phyloP scores from a whole-genome alignment of 2,888 invertebrate species.

The Eucera pruinosa region DNA sequence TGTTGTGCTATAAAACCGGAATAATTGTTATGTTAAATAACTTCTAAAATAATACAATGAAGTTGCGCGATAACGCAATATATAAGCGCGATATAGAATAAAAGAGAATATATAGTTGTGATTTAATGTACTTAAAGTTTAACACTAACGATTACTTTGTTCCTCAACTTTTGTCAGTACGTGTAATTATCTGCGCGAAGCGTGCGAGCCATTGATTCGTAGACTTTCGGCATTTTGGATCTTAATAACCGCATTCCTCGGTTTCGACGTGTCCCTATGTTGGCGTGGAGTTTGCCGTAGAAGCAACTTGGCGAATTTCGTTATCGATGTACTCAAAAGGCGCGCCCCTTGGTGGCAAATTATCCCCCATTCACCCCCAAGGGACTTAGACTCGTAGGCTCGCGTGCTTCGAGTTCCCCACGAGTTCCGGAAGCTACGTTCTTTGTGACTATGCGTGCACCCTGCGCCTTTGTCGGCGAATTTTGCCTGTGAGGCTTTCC shows the following conservation, averaged over 20 bases:
- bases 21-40: too few species aligned
- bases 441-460: conserved; percentile 2
- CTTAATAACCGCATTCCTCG: conserved; percentile 46
- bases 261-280: background rate
- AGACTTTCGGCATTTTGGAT: conserved; percentile 2
- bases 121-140: too few species aligned
- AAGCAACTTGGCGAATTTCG: conserved; percentile 41
- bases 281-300: background rate
- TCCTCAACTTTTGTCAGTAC: too few species aligned
- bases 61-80: too few species aligned
- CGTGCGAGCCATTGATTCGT: conserved; percentile 12
- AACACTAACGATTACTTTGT: too few species aligned
- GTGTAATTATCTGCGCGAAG: too few species aligned
- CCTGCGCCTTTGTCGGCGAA: background rate
- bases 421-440: conserved; percentile 24
- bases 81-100: too few species aligned
- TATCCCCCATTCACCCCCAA: conserved; percentile 28
- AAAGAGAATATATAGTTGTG: too few species aligned
- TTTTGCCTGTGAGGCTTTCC: background rate
- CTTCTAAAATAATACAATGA: too few species aligned
- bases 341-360: conserved; percentile 45
- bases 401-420: conserved; percentile 34
- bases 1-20: too few species aligned
- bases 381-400: background rate
- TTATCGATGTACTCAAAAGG: conserved; percentile 42